Evolutionary conservation across 2,888 invertebrate genomes (phyloP).

Genomic region (Harmothoe impar): DNA sequence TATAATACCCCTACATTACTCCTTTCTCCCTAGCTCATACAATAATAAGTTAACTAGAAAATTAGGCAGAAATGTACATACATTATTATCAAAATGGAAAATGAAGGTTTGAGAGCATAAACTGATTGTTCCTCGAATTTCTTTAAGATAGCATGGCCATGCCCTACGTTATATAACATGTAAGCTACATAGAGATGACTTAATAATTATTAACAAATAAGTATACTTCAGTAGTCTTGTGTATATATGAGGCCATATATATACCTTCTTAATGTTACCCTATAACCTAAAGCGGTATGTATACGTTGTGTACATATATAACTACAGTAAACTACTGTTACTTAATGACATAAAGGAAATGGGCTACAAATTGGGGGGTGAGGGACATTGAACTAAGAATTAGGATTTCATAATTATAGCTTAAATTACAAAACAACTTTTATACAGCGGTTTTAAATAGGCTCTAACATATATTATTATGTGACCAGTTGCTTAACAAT

Average conservation of each 20-base stretch:
- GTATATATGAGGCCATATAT: conserved; percentile 49
- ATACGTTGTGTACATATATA: conserved; percentile 58
- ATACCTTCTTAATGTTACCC: conserved; percentile 53
- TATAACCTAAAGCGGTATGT: conserved; percentile 58
- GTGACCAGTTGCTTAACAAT: conserved; percentile 58
- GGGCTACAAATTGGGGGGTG: conserved; percentile 39
- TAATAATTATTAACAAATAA: conserved; percentile 53
- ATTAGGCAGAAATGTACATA: conserved; percentile 63
- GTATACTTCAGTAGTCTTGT: conserved; percentile 32
- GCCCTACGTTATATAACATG: conserved; percentile 52
- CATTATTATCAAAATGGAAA: conserved; percentile 57
- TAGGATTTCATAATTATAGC: conserved; percentile 11
- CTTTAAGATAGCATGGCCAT: conserved; percentile 49
- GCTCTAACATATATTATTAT: conserved; percentile 59
- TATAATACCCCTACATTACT: neutral
- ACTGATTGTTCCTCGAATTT: conserved; percentile 52
- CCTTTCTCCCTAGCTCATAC: conserved; percentile 52
- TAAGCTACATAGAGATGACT: conserved; percentile 52
- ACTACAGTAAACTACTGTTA: conserved; percentile 53
- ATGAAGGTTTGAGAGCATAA: conserved; percentile 51
- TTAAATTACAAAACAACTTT: conserved; percentile 61
- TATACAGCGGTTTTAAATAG: conserved; percentile 57
- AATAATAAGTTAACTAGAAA: conserved; percentile 62
- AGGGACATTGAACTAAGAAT: conserved; percentile 39
- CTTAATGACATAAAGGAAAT: conserved; percentile 57